Evolutionary conservation across 2,113 vertebrate genomes (phyloP), one percentile per base, ranked within the genome.

Genomic region (Beaufortia kweichowensis): DNA sequence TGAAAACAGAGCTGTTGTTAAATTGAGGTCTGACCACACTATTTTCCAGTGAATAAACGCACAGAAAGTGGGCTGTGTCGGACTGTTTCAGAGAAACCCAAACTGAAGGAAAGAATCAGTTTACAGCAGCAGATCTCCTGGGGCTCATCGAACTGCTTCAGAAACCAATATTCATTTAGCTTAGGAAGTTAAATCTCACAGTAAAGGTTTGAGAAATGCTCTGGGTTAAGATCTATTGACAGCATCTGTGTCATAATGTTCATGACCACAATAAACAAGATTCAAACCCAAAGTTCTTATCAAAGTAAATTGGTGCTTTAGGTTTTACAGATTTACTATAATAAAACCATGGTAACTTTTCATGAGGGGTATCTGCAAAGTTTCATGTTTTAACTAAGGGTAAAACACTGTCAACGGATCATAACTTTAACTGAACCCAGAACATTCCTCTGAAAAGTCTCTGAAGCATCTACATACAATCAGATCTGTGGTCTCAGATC

Each of bases 401-500:
- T n/a, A n/a, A n/a, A 46, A 46, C 9, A 3, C 12, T 15, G 43
- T 46, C 43, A 46, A 46, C 43, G 15, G 14, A 46, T 46, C 43
- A 15, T 46, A 46, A 46, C 43, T 46, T 46, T 46, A 4, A 46
- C 43, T 14, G 3, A 46, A 17, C 43, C 0, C 15, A 17, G 12
- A 17, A 46, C 43, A 17, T 65, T 71, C 73, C 2, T 6, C 28
- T 65, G 6, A 5, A 29, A 35, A 28, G 31, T 72, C 62, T 21
- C 31, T 57, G 28, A 68, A 29, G 71, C n/a, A 39, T 75, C 56
- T 62, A 57, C n/a, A n/a, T 78, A 65, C 70, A 57, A 64, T 50
- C 19, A 68, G 57, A 50, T 63, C 76, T 31, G 29, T 71, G 53
- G 29, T 79, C 81, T 82, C 61, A 74, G 78, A 80, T 77, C 69